phyloP scores from a whole-genome alignment of 2,888 invertebrate genomes.

The Tenthredo distinguenda region DNA sequence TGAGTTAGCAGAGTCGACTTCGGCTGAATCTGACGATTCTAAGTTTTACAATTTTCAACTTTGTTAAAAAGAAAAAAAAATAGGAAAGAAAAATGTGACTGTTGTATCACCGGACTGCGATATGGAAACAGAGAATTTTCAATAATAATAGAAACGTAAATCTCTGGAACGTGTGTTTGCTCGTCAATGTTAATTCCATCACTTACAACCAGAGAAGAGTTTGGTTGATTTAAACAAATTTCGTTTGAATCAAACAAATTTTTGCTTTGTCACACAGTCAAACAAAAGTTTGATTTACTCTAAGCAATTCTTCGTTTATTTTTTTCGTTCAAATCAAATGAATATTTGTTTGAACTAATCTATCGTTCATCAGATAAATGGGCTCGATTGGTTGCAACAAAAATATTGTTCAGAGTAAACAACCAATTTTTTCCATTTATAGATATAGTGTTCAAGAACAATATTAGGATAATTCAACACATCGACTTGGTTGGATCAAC shows the following conservation, averaged over 20 bases:
- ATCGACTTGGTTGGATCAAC: no score
- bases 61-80: background rate
- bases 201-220: background rate
- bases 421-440: no score
- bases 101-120: background rate
- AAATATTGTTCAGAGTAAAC: no score
- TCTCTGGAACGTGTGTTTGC: background rate
- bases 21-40: background rate
- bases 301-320: background rate
- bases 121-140: background rate
- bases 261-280: no score
- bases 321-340: no score
- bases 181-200: background rate
- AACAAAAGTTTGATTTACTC: no score
- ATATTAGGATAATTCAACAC: no score
- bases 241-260: no score
- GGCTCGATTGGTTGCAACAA: no score
- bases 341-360: background rate
- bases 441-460: no score
- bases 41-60: background rate
- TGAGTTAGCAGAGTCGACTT: background rate
- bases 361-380: background rate
- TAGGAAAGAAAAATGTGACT: background rate
- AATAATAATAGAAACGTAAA: background rate
- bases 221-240: no score